Evolutionary conservation across 1,140 invertebrate species (phyloP).

Genomic region (Brachionus rotundiformis): DNA sequence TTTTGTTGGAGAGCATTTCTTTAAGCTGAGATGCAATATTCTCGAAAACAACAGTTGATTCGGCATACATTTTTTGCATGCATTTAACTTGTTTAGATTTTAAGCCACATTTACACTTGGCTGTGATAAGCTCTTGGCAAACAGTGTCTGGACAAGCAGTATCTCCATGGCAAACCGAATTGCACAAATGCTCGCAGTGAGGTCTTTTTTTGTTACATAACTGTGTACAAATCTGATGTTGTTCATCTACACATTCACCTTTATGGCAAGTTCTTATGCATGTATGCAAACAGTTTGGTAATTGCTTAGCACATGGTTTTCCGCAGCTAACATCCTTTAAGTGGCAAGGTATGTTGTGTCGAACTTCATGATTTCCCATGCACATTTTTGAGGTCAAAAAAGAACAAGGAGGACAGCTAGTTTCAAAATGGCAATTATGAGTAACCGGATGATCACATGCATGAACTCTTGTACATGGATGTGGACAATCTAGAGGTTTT

Average conservation of each 20-base stretch:
- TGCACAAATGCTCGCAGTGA: constrained; percentile 77
- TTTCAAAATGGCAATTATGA: constrained; percentile 71
- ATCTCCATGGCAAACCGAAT: constrained; percentile 73
- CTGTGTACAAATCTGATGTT: constrained; percentile 70
- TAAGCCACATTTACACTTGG: constrained; percentile 35
- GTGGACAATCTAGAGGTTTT: constrained; percentile 75
- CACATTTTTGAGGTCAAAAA: constrained; percentile 83
- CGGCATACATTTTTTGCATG: neutral
- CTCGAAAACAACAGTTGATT: constrained; percentile 37
- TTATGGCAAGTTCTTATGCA: constrained; percentile 76
- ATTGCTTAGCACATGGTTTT: constrained; percentile 74
- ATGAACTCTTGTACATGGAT: constrained; percentile 76
- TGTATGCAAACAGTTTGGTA: constrained; percentile 77
- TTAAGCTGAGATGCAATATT: constrained; percentile 39
- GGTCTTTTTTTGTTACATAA: constrained; percentile 71
- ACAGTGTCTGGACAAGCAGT: constrained; percentile 68
- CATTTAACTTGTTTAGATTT: constrained; percentile 34
- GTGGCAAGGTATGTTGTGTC: constrained; percentile 69
- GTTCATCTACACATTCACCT: constrained; percentile 63
- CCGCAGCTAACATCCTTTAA: constrained; percentile 86
- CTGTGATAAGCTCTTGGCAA: constrained; percentile 68
- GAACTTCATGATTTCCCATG: constrained; percentile 81
- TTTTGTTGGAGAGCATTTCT: constrained; percentile 25
- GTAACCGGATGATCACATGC: constrained; percentile 74
- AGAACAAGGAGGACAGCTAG: constrained; percentile 85